Percentiles rank a stretch among this genome's conserved stretches.
Evolutionary conservation across 2,113 vertebrate genomes (phyloP).

Genomic region (Callospermophilus lateralis): DNA sequence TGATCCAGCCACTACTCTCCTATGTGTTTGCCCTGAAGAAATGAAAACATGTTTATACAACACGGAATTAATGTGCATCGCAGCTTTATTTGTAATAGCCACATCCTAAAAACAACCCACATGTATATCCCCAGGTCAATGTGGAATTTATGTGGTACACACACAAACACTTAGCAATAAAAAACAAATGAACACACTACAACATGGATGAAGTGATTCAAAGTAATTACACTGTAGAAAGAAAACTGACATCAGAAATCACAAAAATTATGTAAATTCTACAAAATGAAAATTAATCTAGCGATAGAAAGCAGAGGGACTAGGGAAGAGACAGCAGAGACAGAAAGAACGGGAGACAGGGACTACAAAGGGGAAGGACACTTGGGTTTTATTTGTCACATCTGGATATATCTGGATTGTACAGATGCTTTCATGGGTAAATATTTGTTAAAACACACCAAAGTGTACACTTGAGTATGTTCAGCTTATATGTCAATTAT

Average conservation of each 20-base stretch:
- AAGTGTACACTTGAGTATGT: not conserved
- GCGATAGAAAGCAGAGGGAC: not conserved
- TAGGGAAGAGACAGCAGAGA: not conserved
- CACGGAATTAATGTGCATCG: not conserved
- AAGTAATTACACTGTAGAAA: conserved; percentile 5
- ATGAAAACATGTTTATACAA: not conserved
- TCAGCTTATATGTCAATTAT: conserved; percentile 16
- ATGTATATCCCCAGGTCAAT: not conserved
- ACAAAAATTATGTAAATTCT: not conserved
- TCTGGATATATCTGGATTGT: not conserved
- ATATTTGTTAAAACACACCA: conserved; percentile 1
- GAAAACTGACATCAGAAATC: not conserved
- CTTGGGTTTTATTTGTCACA: not conserved
- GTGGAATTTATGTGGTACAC: not conserved
- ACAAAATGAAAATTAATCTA: not conserved
- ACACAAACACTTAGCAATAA: not conserved
- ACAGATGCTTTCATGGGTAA: not conserved
- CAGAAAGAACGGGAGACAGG: not conserved
- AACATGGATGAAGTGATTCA: not conserved
- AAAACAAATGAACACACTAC: not conserved
- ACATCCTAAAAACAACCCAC: not conserved
- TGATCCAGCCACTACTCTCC: not conserved
- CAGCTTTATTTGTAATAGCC: not conserved
- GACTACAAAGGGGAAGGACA: not conserved
- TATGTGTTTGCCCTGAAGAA: not conserved